Evolutionary conservation across 2,797 vertebrate species (phyloP), one percentile per base, ranked within the genome.

Genomic region (Scyliorhinus canicula): DNA sequence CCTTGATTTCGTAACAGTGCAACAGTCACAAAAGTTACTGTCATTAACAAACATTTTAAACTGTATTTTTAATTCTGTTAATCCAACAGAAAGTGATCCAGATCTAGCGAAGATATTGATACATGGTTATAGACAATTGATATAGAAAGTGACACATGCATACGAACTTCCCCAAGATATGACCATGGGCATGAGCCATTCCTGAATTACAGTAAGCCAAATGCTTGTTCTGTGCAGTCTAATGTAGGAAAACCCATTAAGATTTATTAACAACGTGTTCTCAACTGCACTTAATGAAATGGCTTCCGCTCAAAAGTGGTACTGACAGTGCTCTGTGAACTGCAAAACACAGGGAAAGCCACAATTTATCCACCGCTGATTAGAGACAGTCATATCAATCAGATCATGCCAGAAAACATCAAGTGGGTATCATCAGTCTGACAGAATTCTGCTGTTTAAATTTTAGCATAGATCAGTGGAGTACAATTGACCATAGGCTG

Each of bases 391-490:
- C 31, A 91, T 44, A 67, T 65, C 67, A 67, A 93, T 44, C 40
- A 93, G 91, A 16, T 93, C 60, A 28, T 93, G 57, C 9, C 60
- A 63, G 31, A 91, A 90, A 57, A n/a, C 11, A 91, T 91, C 88
- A 93, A 26, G 40, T 12, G 16, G 11, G 11, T 50, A 47, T 50
- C 40, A 67, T 69, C 40, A 69, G 44, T 12, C 90, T 93, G 90
- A 50, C 40, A 69, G 57, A 67, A 47, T 21, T 0, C 14, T 65
- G n/a, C 57, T 93, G 60, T 65, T 93, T 44, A 93, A 65, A 93
- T 65, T 65, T 65, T 67, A 44, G 9, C 91, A 12, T 93, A 44
- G 63, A 11, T 65, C 91, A 14, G 24, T 50, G 44, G 60, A 69
- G 28, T 67, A 28, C 3, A 11, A 50, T 67, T 69, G 21, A 24